Base-by-base conservation (phyloP, 2,888 invertebrate species). In the Platycheirus albimanus region DNA sequence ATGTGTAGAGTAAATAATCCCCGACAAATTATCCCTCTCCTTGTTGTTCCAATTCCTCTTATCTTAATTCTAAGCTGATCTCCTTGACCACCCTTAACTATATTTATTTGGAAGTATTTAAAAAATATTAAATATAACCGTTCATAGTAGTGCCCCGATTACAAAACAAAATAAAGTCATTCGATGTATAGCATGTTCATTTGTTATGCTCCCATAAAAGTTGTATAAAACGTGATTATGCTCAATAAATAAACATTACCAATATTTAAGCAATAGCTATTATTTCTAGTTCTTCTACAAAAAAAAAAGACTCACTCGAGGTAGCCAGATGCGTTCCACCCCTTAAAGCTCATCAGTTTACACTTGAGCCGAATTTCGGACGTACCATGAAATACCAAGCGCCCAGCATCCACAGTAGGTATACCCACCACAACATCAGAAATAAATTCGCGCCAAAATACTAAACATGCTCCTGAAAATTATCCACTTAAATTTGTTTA, bases 211-310 rank as follows among this genome's bases (percentile, higher is more conserved):
- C 17, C 17, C 41, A 45, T 38, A 38, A 3, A 28, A 47, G 45
- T 51, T 72, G 61, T 74, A 79, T 54, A 47, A 58, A 49, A 30
- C 38, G 51, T 52, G 24, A 51, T 52, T 69, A 79, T 74, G 69
- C 79, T 74, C 63, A 79, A 79, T 74, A 69, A 74, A 76, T 56
- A 56, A 38, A 67, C 58, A 72, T 71, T 58, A 58, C 58, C 67
- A 75, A 67, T 47, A 24, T 6, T n/a, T n/a, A n/a, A n/a, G n/a
- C n/a, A n/a, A n/a, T n/a, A n/a, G n/a, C n/a, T n/a, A n/a, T n/a
- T n/a, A n/a, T n/a, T n/a, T n/a, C n/a, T n/a, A n/a, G n/a, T n/a
- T n/a, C n/a, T n/a, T n/a, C n/a, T n/a, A n/a, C n/a, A n/a, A n/a
- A n/a, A n/a, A n/a, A n/a, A n/a, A n/a, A n/a, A n/a, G n/a, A n/a